Conservation (phyloP, 2,113 vertebrate species). For the Orientallactaga bullata region DNA sequence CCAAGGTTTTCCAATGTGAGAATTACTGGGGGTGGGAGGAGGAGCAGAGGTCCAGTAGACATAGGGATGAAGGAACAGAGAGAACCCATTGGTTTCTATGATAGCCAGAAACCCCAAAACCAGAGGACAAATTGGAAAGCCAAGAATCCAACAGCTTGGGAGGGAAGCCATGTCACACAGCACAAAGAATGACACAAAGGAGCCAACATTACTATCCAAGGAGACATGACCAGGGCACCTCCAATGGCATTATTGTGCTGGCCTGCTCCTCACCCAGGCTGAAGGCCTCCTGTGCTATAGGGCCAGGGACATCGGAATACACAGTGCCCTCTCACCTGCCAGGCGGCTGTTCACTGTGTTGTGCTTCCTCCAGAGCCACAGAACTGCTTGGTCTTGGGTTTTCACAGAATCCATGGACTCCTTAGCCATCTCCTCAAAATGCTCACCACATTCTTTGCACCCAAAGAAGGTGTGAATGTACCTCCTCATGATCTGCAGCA, state of each 20-base stretch:
- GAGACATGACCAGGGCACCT: not conserved
- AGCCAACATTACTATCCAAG: not conserved
- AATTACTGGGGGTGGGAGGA: not conserved
- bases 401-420: conserved; percentile 87
- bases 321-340: conserved; percentile 85
- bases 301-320: not conserved
- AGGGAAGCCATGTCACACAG: not conserved
- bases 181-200: not conserved
- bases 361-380: conserved; percentile 97
- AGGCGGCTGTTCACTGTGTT: conserved; percentile 94
- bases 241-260: too few relatives aligned
- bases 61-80: rapidly evolving
- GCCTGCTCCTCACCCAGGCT: not conserved
- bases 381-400: conserved; percentile 87
- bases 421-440: conserved; percentile 93
- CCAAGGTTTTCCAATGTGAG: too few relatives aligned
- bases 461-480: conserved; percentile 95
- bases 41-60: not conserved
- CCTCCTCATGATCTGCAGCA: conserved; percentile 91
- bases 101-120: not conserved
- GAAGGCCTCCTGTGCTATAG: not conserved
- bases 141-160: not conserved
- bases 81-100: rapidly evolving
- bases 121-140: rapidly evolving
- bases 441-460: conserved; percentile 92